Conservation (phyloP, 2,888 invertebrate genomes). For the Epistrophella euchroma region DNA sequence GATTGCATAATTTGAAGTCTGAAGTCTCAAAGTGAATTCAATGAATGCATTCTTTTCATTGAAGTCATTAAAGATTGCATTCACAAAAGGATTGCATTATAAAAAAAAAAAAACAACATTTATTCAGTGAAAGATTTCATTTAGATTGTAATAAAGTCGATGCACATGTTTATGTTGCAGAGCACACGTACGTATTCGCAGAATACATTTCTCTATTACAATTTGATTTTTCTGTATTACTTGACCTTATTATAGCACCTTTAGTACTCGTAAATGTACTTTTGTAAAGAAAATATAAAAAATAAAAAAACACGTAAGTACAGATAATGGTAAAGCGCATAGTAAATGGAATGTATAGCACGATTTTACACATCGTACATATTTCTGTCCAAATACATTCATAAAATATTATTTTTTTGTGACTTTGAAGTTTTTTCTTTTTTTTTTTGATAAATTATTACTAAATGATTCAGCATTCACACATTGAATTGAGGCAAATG, state of each 20-base stretch:
- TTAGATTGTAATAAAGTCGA: too few relatives aligned
- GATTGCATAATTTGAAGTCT: too few relatives aligned
- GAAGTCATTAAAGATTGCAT: too few relatives aligned
- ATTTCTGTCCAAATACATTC: constrained; percentile 16
- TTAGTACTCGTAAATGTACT: neutral
- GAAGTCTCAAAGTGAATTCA: too few relatives aligned
- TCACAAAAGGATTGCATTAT: too few relatives aligned
- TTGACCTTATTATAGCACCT: constrained; percentile 7
- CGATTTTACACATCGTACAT: constrained; percentile 27
- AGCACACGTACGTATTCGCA: neutral
- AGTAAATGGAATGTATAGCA: constrained; percentile 15
- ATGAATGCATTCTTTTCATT: too few relatives aligned
- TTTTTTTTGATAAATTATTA: constrained; percentile 31
- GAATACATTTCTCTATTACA: neutral
- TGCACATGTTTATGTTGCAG: neutral
- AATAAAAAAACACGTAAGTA: neutral
- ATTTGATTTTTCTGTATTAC: neutral
- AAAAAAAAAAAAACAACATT: too few relatives aligned
- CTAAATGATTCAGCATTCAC: constrained; percentile 38
- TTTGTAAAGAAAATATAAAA: neutral
- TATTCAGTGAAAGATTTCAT: too few relatives aligned
- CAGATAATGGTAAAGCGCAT: neutral
- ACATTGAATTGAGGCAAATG: neutral
- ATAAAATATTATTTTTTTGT: constrained; percentile 18
- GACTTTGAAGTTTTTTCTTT: constrained; percentile 3